These are phyloP conservation scores for Phalacrocorax aristotelis DNA, from an alignment of 2,113 vertebrate species.

Conservation along the genomic window DNA sequence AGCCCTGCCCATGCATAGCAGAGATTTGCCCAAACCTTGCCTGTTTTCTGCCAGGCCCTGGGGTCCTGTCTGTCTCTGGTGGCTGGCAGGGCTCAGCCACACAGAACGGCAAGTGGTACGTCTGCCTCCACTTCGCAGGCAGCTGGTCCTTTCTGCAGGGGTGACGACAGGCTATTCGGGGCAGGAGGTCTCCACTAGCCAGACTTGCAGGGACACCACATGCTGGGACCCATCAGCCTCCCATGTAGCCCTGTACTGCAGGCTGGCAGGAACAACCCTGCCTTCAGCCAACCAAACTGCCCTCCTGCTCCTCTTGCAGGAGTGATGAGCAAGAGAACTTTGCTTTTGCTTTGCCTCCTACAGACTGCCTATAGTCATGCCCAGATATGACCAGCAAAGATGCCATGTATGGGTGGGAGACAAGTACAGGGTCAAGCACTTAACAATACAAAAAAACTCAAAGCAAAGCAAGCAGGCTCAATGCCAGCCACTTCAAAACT, in stretches of 20 bases:
- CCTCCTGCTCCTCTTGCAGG: background rate
- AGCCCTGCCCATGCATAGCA: background rate
- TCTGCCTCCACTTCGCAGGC: background rate
- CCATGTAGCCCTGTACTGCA: background rate
- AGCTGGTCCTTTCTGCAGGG: background rate
- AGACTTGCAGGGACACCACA: background rate
- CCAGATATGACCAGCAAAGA: background rate
- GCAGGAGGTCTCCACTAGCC: background rate
- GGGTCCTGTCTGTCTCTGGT: background rate
- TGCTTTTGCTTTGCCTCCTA: background rate
- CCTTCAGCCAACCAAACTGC: background rate
- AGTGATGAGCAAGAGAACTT: background rate
- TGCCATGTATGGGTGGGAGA: rapidly evolving
- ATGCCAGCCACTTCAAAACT: background rate
- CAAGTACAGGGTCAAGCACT: background rate
- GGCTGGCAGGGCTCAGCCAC: background rate
- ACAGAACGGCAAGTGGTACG: background rate
- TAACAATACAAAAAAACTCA: background rate
- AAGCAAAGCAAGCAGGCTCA: background rate
- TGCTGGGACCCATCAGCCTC: background rate
- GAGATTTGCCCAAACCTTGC: background rate
- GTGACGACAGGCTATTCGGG: background rate
- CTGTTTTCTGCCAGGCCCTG: rapidly evolving
- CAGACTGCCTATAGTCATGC: rapidly evolving
- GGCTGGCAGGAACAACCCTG: background rate